Evolutionary conservation across 1,140 invertebrate species (phyloP).

Genomic region (Drosophila kepulauana): DNA sequence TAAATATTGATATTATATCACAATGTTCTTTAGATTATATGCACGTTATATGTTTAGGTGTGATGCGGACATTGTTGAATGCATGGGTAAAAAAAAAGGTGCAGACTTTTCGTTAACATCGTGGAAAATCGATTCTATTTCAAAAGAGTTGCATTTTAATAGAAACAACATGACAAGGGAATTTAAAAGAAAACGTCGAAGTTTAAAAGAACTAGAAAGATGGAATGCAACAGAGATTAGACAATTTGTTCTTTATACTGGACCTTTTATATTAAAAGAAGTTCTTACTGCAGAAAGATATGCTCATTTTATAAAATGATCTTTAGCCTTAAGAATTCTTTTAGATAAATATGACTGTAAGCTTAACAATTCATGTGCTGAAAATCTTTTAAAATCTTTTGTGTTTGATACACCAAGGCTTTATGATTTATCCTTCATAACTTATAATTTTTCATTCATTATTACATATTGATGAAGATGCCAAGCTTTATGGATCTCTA

Average conservation of each 20-base stretch:
- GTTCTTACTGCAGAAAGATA: constrained; percentile 30
- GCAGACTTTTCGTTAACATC: constrained; percentile 31
- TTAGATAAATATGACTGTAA: too few species aligned
- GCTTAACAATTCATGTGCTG: too few species aligned
- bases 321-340: too few species aligned
- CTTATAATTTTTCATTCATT: too few species aligned
- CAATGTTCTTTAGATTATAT: constrained; percentile 45
- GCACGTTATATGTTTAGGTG: constrained; percentile 47
- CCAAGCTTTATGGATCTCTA: too few species aligned
- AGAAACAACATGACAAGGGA: too few species aligned
- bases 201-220: constrained; percentile 46
- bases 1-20: constrained; percentile 33
- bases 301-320: not conserved
- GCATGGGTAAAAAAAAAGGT: constrained; percentile 40
- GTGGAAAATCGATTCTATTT: constrained; percentile 42
- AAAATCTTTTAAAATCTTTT: too few species aligned
- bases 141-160: constrained; percentile 15
- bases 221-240: constrained; percentile 55
- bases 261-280: constrained; percentile 36
- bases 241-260: constrained; percentile 51
- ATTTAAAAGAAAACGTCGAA: constrained; percentile 41
- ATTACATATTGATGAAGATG: too few species aligned
- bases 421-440: too few species aligned
- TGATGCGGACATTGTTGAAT: constrained; percentile 45
- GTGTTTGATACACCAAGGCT: too few species aligned